Percentiles rank a stretch among this genome's conserved stretches.
These are phyloP conservation scores for Pluvianellus socialis DNA, from an alignment of 2,113 vertebrate genomes.

Conservation along the genomic window DNA sequence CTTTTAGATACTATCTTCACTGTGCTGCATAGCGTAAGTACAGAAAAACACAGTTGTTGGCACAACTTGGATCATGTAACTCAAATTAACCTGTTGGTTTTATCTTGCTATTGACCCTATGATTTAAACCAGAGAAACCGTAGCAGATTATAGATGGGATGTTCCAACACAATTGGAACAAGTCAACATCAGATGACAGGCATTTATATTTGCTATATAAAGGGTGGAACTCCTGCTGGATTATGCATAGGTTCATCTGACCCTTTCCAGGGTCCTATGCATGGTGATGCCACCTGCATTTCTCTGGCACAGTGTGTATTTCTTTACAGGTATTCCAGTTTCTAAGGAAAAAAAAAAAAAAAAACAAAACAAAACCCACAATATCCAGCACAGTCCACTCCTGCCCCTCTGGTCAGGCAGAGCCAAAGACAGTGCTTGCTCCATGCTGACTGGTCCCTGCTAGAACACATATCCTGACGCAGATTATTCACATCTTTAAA, in stretches of 20 bases:
- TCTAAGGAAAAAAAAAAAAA: neutral
- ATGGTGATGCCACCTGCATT: neutral
- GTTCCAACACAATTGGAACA: neutral
- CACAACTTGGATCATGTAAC: neutral
- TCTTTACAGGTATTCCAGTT: neutral
- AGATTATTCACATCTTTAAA: neutral
- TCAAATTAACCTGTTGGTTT: slow-evolving; percentile 14
- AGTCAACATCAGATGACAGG: neutral
- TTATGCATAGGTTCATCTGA: neutral
- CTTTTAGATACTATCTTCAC: neutral
- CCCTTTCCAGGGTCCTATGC: neutral
- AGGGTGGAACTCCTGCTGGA: neutral
- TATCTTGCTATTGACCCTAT: neutral
- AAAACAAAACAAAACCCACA: neutral
- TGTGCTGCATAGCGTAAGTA: neutral
- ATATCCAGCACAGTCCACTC: neutral
- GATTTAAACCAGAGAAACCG: neutral
- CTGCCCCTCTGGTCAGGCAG: neutral
- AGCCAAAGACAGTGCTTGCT: neutral
- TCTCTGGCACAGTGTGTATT: neutral
- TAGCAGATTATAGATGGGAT: neutral
- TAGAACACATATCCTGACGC: neutral
- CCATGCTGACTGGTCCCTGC: neutral
- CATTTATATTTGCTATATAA: neutral
- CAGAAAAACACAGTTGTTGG: slow-evolving; percentile 11